Evolutionary conservation across 2,888 invertebrate species (phyloP).

Genomic region (Lasius platythorax): DNA sequence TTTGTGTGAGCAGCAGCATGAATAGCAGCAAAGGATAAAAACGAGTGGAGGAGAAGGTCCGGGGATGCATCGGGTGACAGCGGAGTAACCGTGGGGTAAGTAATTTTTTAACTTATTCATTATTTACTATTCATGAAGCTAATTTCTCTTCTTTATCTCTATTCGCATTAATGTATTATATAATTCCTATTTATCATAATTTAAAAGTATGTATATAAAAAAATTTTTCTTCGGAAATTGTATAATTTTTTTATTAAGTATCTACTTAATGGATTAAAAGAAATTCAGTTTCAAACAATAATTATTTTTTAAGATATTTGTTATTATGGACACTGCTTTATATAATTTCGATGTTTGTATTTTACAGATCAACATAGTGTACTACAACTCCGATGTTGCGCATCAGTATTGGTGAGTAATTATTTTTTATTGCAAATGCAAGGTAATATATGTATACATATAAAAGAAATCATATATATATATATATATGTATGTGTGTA

Average conservation of each 20-base stretch:
- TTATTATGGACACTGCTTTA: conserved; percentile 2
- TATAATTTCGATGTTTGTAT: conserved; percentile 1
- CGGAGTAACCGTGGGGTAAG: neutral
- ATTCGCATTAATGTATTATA: neutral
- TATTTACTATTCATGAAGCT: neutral
- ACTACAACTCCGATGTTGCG: conserved; percentile 5
- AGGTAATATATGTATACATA: neutral
- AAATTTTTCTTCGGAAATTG: neutral
- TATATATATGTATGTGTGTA: neutral
- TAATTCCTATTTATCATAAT: conserved; percentile 1
- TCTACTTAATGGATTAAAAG: neutral
- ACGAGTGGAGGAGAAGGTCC: neutral
- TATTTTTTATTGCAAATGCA: conserved; percentile 1
- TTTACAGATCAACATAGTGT: conserved; percentile 1
- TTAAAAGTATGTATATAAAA: neutral
- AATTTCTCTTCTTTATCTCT: neutral
- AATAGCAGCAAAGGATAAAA: neutral
- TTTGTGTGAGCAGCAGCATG: neutral
- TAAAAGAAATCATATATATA: neutral
- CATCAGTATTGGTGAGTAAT: neutral
- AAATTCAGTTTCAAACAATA: neutral
- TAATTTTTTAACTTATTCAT: neutral
- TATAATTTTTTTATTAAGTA: neutral
- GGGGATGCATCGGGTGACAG: neutral
- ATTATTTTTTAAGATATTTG: neutral